Conservation (phyloP, 2,113 vertebrate species). For the Pteronura brasiliensis region DNA sequence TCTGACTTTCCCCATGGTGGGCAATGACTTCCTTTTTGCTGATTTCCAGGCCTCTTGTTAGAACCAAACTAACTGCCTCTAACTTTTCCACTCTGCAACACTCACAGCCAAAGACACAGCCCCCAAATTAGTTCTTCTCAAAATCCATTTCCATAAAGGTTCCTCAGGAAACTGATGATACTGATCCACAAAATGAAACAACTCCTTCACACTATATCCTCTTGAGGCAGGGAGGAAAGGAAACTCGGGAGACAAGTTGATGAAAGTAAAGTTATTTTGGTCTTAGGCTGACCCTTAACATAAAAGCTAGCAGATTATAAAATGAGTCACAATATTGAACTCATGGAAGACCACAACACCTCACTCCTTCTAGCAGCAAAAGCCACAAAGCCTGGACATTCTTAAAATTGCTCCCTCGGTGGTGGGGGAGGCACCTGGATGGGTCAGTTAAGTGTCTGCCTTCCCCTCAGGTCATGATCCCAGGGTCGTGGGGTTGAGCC, state of each 20-base stretch:
- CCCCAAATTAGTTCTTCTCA: neutral
- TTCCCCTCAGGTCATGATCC: no score
- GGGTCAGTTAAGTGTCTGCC: no score
- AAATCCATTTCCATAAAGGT: neutral
- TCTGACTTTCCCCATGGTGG: neutral
- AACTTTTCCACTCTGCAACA: neutral
- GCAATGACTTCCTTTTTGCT: neutral
- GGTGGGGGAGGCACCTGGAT: no score
- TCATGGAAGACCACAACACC: neutral
- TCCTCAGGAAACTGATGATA: neutral
- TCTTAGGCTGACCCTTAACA: neutral
- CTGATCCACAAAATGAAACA: neutral
- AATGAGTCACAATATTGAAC: neutral
- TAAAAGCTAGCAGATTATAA: neutral
- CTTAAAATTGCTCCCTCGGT: neutral
- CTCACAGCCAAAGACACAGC: neutral
- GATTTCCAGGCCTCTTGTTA: neutral
- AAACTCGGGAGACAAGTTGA: neutral
- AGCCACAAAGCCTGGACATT: neutral
- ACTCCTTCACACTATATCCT: neutral
- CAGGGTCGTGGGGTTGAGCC: no score
- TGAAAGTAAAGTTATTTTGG: neutral
- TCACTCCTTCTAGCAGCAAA: neutral
- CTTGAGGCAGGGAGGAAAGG: neutral
- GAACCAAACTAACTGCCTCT: neutral